Conservation (phyloP, 2,888 invertebrate genomes). For the Mythimna loreyi region DNA sequence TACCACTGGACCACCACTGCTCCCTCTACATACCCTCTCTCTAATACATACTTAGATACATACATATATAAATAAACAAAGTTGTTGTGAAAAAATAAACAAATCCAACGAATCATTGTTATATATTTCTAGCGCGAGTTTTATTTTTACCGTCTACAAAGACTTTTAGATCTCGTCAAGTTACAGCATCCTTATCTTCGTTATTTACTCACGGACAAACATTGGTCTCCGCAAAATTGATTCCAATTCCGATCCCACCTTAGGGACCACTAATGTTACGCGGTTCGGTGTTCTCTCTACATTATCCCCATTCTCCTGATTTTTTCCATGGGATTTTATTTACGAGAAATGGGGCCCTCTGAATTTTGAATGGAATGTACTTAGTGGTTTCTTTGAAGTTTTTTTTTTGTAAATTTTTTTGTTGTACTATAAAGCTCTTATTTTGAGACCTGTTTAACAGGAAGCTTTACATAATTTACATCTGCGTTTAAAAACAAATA, state of each 20-base stretch:
- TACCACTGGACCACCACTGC: no score
- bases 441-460: background rate
- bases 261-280: slow-evolving; percentile 59
- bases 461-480: background rate
- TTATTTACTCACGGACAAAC: slow-evolving; percentile 53
- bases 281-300: slow-evolving; percentile 42
- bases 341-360: slow-evolving; percentile 27
- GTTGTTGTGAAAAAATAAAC: no score
- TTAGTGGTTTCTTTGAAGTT: slow-evolving; percentile 14
- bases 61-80: no score
- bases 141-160: no score
- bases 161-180: background rate
- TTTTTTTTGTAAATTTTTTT: slow-evolving; percentile 15
- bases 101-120: no score
- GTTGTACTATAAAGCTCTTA: background rate
- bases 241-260: slow-evolving; percentile 60
- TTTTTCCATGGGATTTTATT: slow-evolving; percentile 47
- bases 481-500: no score
- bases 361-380: slow-evolving; percentile 10
- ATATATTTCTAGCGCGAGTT: no score
- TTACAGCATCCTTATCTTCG: slow-evolving; percentile 26
- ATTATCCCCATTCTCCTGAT: slow-evolving; percentile 40
- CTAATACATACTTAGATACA: no score
- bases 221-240: slow-evolving; percentile 60
- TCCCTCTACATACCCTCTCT: no score